A percentile compares a stretch with the other conserved stretches of the same genome.
Conservation (phyloP, 2,797 vertebrate species). For the Antennarius maculatus region DNA sequence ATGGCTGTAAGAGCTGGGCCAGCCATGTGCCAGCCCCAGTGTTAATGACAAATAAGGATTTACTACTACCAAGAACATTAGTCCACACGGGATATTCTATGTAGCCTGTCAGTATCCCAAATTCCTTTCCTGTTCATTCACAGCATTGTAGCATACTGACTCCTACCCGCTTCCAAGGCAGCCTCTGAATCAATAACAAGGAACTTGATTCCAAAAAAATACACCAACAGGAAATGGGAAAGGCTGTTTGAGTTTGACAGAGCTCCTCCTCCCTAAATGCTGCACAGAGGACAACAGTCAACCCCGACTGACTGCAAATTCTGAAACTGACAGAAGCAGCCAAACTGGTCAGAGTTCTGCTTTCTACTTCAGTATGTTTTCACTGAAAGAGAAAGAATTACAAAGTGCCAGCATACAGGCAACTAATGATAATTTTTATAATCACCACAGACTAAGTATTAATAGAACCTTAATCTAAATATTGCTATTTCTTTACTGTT, state of each 20-base stretch:
- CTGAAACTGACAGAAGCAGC: constrained; percentile 46
- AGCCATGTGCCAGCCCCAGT: constrained; percentile 40
- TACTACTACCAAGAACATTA: constrained; percentile 35
- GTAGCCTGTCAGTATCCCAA: constrained; percentile 38
- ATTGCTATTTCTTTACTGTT: no score
- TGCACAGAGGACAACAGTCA: constrained; percentile 31
- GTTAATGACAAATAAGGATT: constrained; percentile 48
- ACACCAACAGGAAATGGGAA: constrained; percentile 54
- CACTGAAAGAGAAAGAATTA: constrained; percentile 5
- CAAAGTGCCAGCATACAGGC: neutral
- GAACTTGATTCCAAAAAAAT: constrained; percentile 55
- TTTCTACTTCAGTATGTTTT: constrained; percentile 3
- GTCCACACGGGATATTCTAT: constrained; percentile 48
- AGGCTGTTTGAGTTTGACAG: constrained; percentile 50
- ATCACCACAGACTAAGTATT: no score
- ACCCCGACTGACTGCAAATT: constrained; percentile 30
- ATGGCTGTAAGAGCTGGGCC: constrained; percentile 31
- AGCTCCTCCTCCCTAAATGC: constrained; percentile 51
- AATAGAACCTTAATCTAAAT: no score
- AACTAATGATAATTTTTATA: neutral
- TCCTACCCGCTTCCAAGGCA: constrained; percentile 36
- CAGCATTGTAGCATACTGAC: constrained; percentile 31
- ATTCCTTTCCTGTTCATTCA: constrained; percentile 67
- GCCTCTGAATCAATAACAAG: constrained; percentile 48
- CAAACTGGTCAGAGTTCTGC: constrained; percentile 28